Percentiles rank a stretch among this genome's conserved stretches.
Conservation (phyloP, 2,113 vertebrate genomes). For the Cisticola juncidis region DNA sequence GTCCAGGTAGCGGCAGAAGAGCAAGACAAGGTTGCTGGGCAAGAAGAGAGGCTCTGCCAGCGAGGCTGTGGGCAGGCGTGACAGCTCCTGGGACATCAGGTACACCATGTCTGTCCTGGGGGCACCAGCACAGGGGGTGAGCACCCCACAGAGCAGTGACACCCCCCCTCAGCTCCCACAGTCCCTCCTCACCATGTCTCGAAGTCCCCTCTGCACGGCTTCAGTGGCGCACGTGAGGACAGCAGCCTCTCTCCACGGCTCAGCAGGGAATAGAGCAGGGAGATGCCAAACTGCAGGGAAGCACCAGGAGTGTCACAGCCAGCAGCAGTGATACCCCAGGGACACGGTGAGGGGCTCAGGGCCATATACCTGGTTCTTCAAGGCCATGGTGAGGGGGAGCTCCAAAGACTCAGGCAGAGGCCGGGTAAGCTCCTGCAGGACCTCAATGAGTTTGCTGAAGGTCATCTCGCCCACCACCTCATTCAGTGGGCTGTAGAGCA, state of each 20-base stretch:
- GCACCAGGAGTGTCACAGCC: not conserved
- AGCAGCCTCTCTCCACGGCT: conserved; percentile 89
- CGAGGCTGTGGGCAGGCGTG: conserved; percentile 75
- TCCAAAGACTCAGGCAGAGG: conserved; percentile 63
- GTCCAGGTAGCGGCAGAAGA: conserved; percentile 94
- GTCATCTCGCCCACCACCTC: conserved; percentile 78
- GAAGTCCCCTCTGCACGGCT: conserved; percentile 80
- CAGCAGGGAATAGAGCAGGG: conserved; percentile 89
- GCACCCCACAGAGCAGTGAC: fast-evolving
- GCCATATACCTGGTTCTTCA: conserved; percentile 88
- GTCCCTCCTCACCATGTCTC: conserved; percentile 82
- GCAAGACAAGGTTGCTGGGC: conserved; percentile 89
- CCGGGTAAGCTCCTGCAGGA: conserved; percentile 80
- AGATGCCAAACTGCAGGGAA: conserved; percentile 87
- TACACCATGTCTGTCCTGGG: conserved; percentile 88
- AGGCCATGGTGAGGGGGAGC: conserved; percentile 74
- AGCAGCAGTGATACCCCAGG: fast-evolving
- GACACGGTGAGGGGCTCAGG: fast-evolving
- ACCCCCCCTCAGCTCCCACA: fast-evolving
- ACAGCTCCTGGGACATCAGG: conserved; percentile 87
- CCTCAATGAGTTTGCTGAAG: conserved; percentile 84
- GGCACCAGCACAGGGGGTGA: not conserved
- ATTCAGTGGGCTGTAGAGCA: conserved; percentile 83
- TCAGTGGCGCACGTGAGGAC: conserved; percentile 78
- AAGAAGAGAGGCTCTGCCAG: conserved; percentile 89